Conservation (phyloP, 2,113 vertebrate species). For the Reinhardtius hippoglossoides region DNA sequence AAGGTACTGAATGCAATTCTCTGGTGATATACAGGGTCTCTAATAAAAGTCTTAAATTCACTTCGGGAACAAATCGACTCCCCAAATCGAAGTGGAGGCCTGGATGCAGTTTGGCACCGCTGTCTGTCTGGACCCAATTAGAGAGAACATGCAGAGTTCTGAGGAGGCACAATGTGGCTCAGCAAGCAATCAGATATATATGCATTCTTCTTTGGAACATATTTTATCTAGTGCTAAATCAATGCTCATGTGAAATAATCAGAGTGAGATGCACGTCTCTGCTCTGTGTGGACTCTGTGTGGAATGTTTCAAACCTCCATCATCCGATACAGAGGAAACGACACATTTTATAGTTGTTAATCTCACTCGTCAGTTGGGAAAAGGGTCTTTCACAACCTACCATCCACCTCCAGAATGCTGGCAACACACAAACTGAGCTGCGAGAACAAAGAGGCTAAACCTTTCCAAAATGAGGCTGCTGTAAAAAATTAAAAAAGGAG, state of each 20-base stretch:
- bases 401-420: slow-evolving; percentile 50
- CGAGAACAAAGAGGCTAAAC: slow-evolving; percentile 48
- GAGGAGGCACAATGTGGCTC: not conserved
- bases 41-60: not conserved
- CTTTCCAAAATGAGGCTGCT: slow-evolving; percentile 44
- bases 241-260: not conserved
- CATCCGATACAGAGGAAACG: slow-evolving; percentile 4
- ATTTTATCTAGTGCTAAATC: not conserved
- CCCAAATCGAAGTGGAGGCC: slow-evolving; percentile 5
- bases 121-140: slow-evolving; percentile 48
- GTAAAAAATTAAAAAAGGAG: not conserved
- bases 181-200: not conserved
- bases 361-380: slow-evolving; percentile 21
- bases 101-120: slow-evolving; percentile 24
- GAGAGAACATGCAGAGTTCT: slow-evolving; percentile 4
- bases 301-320: not conserved
- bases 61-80: not conserved
- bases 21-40: not conserved
- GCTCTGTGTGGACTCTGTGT: not conserved
- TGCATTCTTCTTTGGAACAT: not conserved
- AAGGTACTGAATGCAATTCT: not conserved
- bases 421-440: slow-evolving; percentile 28
- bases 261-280: not conserved
- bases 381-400: slow-evolving; percentile 57
- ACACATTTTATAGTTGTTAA: slow-evolving; percentile 19